Percentiles rank a stretch among this genome's conserved stretches.
phyloP scores from a whole-genome alignment of 1,140 invertebrate species.

The Pollicipes pollicipes region DNA sequence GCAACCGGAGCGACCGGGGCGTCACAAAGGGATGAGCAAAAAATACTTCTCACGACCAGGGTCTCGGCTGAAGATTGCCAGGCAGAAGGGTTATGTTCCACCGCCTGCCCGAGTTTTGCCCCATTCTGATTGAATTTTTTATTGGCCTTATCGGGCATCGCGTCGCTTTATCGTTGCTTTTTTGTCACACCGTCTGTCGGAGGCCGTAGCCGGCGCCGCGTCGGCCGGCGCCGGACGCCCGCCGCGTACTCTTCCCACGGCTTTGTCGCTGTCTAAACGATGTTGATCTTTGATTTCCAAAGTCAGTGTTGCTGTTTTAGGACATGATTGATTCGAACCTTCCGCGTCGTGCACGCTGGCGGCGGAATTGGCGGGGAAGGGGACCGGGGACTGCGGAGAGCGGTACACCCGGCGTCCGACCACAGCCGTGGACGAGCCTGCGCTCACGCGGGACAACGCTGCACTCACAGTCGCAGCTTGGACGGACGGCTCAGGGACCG shows the following conservation, averaged over 20 bases:
- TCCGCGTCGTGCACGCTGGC: no score
- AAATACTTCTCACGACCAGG: background rate
- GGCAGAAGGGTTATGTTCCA: background rate
- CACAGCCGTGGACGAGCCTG: no score
- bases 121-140: conserved; percentile 2
- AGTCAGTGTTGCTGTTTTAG: background rate
- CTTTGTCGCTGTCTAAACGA: background rate
- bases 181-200: background rate
- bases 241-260: background rate
- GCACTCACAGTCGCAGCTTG: no score
- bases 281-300: conserved; percentile 2
- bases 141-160: background rate
- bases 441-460: no score
- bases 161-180: background rate
- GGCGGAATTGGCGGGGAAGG: no score
- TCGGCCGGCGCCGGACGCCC: no score
- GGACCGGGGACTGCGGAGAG: no score
- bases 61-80: background rate
- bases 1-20: background rate
- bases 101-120: background rate
- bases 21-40: conserved; percentile 1
- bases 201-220: background rate
- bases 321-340: background rate
- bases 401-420: no score
- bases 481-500: no score